A percentile compares a stretch with the other conserved stretches of the same genome.
These are phyloP conservation scores for Agrochola lota DNA, from an alignment of 2,888 invertebrate genomes.

Conservation along the genomic window DNA sequence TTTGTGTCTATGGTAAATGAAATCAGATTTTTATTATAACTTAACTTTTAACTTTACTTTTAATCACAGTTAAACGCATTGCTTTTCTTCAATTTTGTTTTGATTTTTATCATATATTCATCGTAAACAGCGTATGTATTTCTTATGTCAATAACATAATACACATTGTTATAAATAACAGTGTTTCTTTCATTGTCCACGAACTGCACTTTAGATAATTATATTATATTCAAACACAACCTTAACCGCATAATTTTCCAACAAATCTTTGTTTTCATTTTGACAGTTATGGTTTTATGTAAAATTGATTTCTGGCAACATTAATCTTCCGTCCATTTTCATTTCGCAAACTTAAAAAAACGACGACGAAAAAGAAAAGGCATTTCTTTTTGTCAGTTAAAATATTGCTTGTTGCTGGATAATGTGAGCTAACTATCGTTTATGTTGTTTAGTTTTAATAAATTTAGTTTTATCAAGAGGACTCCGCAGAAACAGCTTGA, in stretches of 20 bases:
- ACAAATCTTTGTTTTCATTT: slow-evolving; percentile 10
- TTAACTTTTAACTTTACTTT: no score
- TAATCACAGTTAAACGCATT: accelerated
- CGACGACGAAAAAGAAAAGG: slow-evolving; percentile 84
- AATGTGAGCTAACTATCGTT: slow-evolving; percentile 82
- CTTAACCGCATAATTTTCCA: no score
- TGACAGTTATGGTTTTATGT: slow-evolving; percentile 50
- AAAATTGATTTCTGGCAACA: slow-evolving; percentile 73
- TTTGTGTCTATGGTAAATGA: slow-evolving; percentile 20
- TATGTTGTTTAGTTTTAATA: slow-evolving; percentile 76
- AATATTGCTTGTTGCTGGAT: slow-evolving; percentile 77
- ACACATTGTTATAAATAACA: not conserved
- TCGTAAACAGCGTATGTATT: no score
- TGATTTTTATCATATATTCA: no score
- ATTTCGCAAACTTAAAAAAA: slow-evolving; percentile 86
- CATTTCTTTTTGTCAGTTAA: slow-evolving; percentile 81
- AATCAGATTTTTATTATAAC: not conserved
- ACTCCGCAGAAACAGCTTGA: slow-evolving; percentile 68
- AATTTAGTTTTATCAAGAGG: slow-evolving; percentile 71
- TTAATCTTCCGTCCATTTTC: slow-evolving; percentile 85
- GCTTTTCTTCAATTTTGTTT: not conserved
- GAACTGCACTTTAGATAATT: no score
- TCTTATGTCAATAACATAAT: not conserved
- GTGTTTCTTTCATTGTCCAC: not conserved
- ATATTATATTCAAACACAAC: not conserved